A percentile compares a stretch with the other conserved stretches of the same genome.
Evolutionary conservation across 2,888 invertebrate genomes (phyloP).

Genomic region (Agonum fuliginosum): DNA sequence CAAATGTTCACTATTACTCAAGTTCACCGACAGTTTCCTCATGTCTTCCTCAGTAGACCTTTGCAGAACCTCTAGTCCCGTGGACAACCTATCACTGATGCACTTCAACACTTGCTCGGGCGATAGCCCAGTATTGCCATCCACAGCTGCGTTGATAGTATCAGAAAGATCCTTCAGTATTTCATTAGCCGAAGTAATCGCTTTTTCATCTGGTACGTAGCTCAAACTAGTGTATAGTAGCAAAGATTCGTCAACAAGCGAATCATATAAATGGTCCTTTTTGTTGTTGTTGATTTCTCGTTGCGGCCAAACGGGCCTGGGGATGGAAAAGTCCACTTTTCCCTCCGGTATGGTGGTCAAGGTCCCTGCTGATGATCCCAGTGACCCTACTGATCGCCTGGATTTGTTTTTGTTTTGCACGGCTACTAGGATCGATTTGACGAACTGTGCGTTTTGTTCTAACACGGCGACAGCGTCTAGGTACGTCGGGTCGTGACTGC

Average conservation of each 20-base stretch:
- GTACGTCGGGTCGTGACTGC: slow-evolving; percentile 66
- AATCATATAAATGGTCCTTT: slow-evolving; percentile 67
- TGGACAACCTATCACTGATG: slow-evolving; percentile 70
- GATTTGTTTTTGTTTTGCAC: slow-evolving; percentile 66
- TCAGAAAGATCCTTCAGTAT: slow-evolving; percentile 71
- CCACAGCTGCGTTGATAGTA: slow-evolving; percentile 70
- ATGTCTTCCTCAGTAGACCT: slow-evolving; percentile 71
- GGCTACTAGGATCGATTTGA: slow-evolving; percentile 70
- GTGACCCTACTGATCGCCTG: slow-evolving; percentile 61
- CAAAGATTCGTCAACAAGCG: slow-evolving; percentile 71
- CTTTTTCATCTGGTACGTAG: slow-evolving; percentile 65
- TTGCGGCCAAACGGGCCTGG: slow-evolving; percentile 72
- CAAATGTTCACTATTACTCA: slow-evolving; percentile 70
- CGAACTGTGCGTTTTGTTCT: slow-evolving; percentile 70
- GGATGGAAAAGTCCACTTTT: slow-evolving; percentile 71
- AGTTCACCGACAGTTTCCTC: slow-evolving; percentile 70
- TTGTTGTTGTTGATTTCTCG: slow-evolving; percentile 53
- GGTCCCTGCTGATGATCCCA: slow-evolving; percentile 66
- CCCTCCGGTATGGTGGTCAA: slow-evolving; percentile 73
- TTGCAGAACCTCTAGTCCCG: slow-evolving; percentile 68
- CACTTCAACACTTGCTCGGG: slow-evolving; percentile 71
- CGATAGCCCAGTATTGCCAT: slow-evolving; percentile 67
- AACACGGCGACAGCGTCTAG: slow-evolving; percentile 68
- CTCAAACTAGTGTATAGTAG: slow-evolving; percentile 70
- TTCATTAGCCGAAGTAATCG: slow-evolving; percentile 68